Evolutionary conservation across 2,888 invertebrate genomes (phyloP).

Genomic region (Ophion obscuratus): DNA sequence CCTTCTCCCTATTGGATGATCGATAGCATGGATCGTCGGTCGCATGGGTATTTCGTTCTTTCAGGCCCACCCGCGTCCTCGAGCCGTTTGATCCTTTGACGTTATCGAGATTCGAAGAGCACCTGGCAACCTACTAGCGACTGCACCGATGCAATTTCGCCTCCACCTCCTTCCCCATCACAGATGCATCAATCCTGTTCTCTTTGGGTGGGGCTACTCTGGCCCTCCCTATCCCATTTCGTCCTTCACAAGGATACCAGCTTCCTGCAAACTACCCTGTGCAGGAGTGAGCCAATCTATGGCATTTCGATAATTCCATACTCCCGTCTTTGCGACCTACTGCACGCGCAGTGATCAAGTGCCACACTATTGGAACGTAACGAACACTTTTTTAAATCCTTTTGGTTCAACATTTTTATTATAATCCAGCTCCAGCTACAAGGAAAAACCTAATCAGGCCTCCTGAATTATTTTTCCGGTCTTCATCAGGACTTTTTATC

Average conservation of each 20-base stretch:
- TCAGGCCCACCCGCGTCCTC: slow-evolving; percentile 35
- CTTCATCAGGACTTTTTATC: too few relatives aligned
- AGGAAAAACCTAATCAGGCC: too few relatives aligned
- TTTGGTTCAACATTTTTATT: too few relatives aligned
- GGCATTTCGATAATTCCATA: too few relatives aligned
- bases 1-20: background rate
- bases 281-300: too few relatives aligned
- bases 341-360: too few relatives aligned
- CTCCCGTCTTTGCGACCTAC: too few relatives aligned
- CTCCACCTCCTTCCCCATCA: background rate
- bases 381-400: too few relatives aligned
- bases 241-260: background rate
- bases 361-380: too few relatives aligned
- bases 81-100: slow-evolving; percentile 69
- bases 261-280: background rate
- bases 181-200: slow-evolving; percentile 6
- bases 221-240: slow-evolving; percentile 29
- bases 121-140: slow-evolving; percentile 67
- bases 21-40: slow-evolving; percentile 28
- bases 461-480: too few relatives aligned
- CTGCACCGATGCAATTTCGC: slow-evolving; percentile 69
- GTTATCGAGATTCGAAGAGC: slow-evolving; percentile 75
- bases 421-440: too few relatives aligned
- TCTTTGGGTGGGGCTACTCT: background rate
- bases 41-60: slow-evolving; percentile 20